Evolutionary conservation across 2,888 invertebrate species (phyloP), one percentile per base, ranked within the genome.

Genomic region (Caenorhabditis imperialis): DNA sequence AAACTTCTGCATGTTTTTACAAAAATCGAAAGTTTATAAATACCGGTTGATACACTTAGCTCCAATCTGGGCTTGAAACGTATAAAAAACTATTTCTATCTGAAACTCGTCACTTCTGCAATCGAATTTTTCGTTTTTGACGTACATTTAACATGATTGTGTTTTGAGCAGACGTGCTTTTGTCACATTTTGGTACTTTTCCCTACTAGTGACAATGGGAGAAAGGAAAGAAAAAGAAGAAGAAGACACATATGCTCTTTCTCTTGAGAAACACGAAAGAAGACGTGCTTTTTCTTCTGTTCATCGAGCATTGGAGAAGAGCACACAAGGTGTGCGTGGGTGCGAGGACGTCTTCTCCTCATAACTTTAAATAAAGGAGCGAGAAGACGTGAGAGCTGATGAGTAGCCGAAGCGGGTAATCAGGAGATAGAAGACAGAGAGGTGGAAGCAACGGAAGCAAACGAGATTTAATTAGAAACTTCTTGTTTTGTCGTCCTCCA

Each of bases 251-350:
- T 35, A 48, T 27, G 35, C n/a, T n/a, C n/a, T n/a, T n/a, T n/a
- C n/a, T n/a, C n/a, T n/a, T 44, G 48, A 23, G 7, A 44, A 12
- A 51, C 16, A 25, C 45, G 25, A 30, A 38, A 35, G 53, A 51
- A 42, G 30, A 35, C 27, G 42, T 22, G 45, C 30, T 16, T 16
- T 27, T 16, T n/a, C 45, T 55, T 53, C 55, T 65, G 63, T 65
- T 65, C 63, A 55, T 48, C 33, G 63, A 65, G 63, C 62, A 62
- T 10, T 30, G 30, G 30, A 48, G 48, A 60, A 42, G 30, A 54
- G 45, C 30, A 47, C 23, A 61, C 53, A 70, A 70, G 61, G 70
- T 61, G 70, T 60, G 70, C 60, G 70, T 70, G 70, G 61, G 70
- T 48, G 70, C 40, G 30, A 42, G 35, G 33, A 25, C 3, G 38